Conservation (phyloP, 2,797 vertebrate genomes). For the Neopelma chrysocephalum region DNA sequence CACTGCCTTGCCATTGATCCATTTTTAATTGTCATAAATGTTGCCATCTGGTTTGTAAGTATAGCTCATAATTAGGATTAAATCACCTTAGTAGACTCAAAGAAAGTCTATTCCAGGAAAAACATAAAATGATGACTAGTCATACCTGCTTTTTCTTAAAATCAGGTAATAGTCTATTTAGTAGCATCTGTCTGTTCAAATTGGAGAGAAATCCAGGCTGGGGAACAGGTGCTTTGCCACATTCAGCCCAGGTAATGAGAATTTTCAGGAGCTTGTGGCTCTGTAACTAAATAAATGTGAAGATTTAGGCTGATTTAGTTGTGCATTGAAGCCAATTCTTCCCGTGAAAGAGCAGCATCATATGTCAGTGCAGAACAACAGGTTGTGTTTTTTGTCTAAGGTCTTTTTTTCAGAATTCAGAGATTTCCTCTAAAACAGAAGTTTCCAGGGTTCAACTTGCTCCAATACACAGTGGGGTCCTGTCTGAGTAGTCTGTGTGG, state of each 20-base stretch:
- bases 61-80: not conserved
- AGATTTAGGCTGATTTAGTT: not conserved
- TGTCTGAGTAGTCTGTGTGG: accelerated
- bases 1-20: not conserved
- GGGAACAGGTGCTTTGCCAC: not conserved
- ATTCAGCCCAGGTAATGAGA: not conserved
- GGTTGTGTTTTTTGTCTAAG: accelerated
- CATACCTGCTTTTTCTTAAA: not conserved
- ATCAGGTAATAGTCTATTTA: not conserved
- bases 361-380: not conserved
- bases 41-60: not conserved
- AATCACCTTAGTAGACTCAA: not conserved
- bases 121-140: not conserved
- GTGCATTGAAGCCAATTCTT: accelerated
- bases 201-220: not conserved
- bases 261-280: not conserved
- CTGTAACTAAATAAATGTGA: not conserved
- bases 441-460: not conserved
- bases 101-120: not conserved
- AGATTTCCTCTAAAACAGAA: not conserved
- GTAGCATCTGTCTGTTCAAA: not conserved
- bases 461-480: not conserved
- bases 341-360: accelerated
- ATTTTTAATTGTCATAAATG: not conserved
- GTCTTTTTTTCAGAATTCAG: not conserved